Evolutionary conservation across 2,797 vertebrate species (phyloP).

Genomic region (Lutjanus argentimaculatus): DNA sequence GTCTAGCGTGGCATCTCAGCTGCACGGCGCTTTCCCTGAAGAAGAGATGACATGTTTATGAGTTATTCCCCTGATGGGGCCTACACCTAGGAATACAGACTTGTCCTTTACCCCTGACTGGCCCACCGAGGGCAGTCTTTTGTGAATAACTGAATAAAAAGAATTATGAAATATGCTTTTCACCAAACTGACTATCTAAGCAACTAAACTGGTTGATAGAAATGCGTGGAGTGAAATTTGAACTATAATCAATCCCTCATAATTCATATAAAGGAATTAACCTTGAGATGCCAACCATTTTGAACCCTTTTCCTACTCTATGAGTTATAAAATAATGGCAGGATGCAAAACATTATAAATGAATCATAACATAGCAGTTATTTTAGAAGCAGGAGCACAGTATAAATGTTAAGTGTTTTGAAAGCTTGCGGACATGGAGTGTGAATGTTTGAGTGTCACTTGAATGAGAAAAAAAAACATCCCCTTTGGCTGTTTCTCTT

Average conservation of each 20-base stretch:
- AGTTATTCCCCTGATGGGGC: constrained; percentile 79
- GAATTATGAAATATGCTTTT: constrained; percentile 39
- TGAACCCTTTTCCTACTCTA: constrained; percentile 21
- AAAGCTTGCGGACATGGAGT: constrained; percentile 27
- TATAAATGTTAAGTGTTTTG: constrained; percentile 27
- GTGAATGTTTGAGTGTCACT: constrained; percentile 30
- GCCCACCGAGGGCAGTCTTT: constrained; percentile 61
- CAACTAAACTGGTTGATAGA: constrained; percentile 26
- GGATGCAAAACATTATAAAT: constrained; percentile 28
- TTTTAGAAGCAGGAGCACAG: not conserved
- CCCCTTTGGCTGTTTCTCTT: not conserved
- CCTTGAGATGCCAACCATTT: constrained; percentile 24
- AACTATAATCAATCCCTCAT: constrained; percentile 32
- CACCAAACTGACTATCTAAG: constrained; percentile 33
- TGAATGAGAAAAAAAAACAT: constrained; percentile 12
- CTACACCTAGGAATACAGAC: constrained; percentile 78
- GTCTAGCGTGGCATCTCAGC: constrained; percentile 81
- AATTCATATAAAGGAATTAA: constrained; percentile 36
- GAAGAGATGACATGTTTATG: constrained; percentile 85
- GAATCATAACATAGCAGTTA: constrained; percentile 1
- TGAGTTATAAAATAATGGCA: constrained; percentile 31
- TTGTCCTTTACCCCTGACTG: constrained; percentile 73
- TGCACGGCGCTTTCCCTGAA: constrained; percentile 78
- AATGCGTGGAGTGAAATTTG: constrained; percentile 25
- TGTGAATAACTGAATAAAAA: constrained; percentile 76